A percentile compares a stretch with the other conserved stretches of the same genome.
phyloP scores from a whole-genome alignment of 2,888 invertebrate species.

The Osmoderma eremita region DNA sequence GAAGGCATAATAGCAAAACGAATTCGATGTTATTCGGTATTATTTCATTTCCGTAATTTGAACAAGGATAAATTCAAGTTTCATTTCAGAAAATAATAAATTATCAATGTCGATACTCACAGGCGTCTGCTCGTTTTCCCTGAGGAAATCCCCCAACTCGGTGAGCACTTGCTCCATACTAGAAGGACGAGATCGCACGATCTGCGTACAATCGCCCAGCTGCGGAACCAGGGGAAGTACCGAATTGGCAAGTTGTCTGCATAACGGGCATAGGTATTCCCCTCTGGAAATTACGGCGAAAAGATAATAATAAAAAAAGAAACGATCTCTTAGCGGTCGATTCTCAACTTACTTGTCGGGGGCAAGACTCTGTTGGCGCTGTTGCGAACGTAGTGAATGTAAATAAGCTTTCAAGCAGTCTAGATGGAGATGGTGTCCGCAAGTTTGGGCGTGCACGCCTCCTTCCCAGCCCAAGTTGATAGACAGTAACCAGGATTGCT shows the following conservation, averaged over 20 bases:
- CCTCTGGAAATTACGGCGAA: constrained; percentile 66
- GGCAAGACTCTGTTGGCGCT: constrained; percentile 78
- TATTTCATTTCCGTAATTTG: too few relatives aligned
- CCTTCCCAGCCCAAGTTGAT: constrained; percentile 89
- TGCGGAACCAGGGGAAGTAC: constrained; percentile 86
- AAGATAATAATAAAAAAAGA: constrained; percentile 15
- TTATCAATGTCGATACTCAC: constrained; percentile 65
- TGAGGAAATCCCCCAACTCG: constrained; percentile 70
- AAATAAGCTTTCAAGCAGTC: constrained; percentile 94
- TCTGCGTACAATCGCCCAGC: constrained; percentile 73
- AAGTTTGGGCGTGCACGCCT: constrained; percentile 93
- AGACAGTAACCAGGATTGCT: constrained; percentile 82
- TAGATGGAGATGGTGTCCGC: constrained; percentile 96
- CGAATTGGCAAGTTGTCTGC: constrained; percentile 90
- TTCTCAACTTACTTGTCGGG: constrained; percentile 71
- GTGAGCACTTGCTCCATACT: constrained; percentile 64
- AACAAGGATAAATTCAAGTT: not conserved
- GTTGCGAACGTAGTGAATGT: constrained; percentile 81
- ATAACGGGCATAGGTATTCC: constrained; percentile 95
- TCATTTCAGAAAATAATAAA: too few relatives aligned
- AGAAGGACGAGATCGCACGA: constrained; percentile 70
- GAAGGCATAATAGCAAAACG: constrained; percentile 8
- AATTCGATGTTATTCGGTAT: too few relatives aligned
- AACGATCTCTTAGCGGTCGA: not conserved
- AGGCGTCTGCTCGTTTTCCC: constrained; percentile 73